Conservation (phyloP, 2,888 invertebrate genomes). For the Alloscopus bannaensis region DNA sequence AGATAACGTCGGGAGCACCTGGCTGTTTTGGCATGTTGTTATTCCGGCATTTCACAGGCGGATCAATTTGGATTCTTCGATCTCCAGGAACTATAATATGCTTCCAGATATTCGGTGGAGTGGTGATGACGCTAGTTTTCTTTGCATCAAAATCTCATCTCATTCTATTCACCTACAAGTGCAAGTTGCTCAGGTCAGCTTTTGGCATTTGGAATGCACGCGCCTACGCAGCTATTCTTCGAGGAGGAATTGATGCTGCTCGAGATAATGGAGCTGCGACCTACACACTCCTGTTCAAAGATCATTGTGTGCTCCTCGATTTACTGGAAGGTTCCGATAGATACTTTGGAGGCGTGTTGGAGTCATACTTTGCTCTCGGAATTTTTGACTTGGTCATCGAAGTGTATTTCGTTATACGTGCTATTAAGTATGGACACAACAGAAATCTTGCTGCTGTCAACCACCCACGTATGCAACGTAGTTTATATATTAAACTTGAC, state of each 20-base stretch:
- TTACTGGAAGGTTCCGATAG: conserved; percentile 65
- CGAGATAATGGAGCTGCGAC: conserved; percentile 45
- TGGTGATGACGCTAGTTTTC: conserved; percentile 38
- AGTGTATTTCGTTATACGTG: conserved; percentile 8
- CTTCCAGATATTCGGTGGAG: conserved; percentile 28
- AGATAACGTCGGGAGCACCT: conserved; percentile 21
- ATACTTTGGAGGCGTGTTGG: conserved; percentile 55
- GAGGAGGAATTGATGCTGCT: conserved; percentile 31
- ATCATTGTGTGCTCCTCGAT: conserved; percentile 67
- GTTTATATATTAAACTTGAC: too few species aligned
- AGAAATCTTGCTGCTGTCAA: background rate
- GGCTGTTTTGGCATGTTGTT: conserved; percentile 39
- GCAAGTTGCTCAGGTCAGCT: conserved; percentile 51
- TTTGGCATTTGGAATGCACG: conserved; percentile 67
- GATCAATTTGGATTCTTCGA: background rate
- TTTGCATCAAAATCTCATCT: conserved; percentile 60
- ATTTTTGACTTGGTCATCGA: conserved; percentile 14
- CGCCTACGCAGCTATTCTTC: conserved; percentile 54
- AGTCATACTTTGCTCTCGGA: conserved; percentile 58
- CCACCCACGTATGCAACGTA: background rate
- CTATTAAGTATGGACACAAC: conserved; percentile 21
- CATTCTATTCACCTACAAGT: conserved; percentile 50
- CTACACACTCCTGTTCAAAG: conserved; percentile 61
- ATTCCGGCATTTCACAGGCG: conserved; percentile 33
- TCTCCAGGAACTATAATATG: conserved; percentile 2